Percentiles rank a stretch among this genome's conserved stretches.
phyloP scores from a whole-genome alignment of 2,888 invertebrate species.

The Stratiomys singularior region DNA sequence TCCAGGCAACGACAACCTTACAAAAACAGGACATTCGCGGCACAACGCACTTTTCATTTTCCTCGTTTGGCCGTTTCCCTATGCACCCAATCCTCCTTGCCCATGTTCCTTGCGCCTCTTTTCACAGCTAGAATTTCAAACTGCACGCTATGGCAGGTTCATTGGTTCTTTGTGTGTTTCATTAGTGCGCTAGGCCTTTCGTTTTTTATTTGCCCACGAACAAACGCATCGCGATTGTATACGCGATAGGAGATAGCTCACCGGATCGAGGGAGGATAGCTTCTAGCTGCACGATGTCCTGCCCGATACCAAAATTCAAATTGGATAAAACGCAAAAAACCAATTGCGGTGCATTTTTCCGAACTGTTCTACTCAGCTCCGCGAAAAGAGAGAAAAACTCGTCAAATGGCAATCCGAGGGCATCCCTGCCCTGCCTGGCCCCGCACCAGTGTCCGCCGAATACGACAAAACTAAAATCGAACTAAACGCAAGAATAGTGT shows the following conservation, averaged over 20 bases:
- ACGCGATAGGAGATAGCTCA: slow-evolving; percentile 13
- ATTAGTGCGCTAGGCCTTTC: slow-evolving; percentile 15
- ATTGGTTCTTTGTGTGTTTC: slow-evolving; percentile 39
- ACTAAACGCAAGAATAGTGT: slow-evolving; percentile 27
- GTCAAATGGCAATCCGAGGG: neutral
- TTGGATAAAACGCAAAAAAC: slow-evolving; percentile 27
- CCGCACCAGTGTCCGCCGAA: slow-evolving; percentile 1
- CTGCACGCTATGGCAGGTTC: slow-evolving; percentile 30
- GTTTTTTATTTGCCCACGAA: slow-evolving; percentile 34
- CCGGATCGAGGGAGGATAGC: slow-evolving; percentile 28
- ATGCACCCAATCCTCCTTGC: neutral
- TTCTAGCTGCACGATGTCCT: slow-evolving; percentile 16
- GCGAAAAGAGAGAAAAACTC: slow-evolving; percentile 39
- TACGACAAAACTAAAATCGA: slow-evolving; percentile 30
- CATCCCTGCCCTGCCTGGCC: slow-evolving; percentile 1
- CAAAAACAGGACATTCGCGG: slow-evolving; percentile 38
- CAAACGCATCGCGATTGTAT: slow-evolving; percentile 29
- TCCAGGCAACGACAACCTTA: slow-evolving; percentile 7
- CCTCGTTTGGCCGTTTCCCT: slow-evolving; percentile 13
- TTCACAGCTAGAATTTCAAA: slow-evolving; percentile 16
- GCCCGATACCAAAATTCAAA: slow-evolving; percentile 11
- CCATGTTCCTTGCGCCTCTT: neutral
- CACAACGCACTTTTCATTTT: slow-evolving; percentile 40
- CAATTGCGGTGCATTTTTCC: slow-evolving; percentile 33
- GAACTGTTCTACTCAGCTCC: slow-evolving; percentile 6